Conservation (phyloP, 2,888 invertebrate species). For the Rambutsinella grinnellia region DNA sequence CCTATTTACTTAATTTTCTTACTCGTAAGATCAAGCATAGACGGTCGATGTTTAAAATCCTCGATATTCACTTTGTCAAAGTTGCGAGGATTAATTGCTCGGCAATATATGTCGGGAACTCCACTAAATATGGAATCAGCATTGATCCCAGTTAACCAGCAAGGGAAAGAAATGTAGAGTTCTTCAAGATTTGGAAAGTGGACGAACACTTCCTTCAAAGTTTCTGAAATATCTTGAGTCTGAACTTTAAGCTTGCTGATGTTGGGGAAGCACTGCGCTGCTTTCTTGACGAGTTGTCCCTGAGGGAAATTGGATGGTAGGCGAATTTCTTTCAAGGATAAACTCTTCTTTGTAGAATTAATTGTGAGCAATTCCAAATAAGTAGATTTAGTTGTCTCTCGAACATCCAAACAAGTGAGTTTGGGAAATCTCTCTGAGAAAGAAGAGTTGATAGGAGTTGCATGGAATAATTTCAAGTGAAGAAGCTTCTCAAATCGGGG, state of each 20-base stretch:
- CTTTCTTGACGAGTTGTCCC: constrained; percentile 4
- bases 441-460: too few species aligned
- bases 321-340: constrained; percentile 27
- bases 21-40: background rate
- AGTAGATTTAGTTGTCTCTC: too few species aligned
- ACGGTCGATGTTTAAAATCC: background rate
- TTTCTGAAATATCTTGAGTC: background rate
- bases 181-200: background rate
- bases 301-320: constrained; percentile 20
- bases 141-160: background rate
- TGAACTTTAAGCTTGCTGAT: background rate
- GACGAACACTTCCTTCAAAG: background rate
- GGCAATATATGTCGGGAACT: background rate
- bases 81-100: background rate
- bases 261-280: background rate
- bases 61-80: background rate
- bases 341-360: too few species aligned
- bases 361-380: too few species aligned
- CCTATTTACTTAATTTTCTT: too few species aligned
- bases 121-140: background rate
- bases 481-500: background rate
- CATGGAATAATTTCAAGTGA: too few species aligned
- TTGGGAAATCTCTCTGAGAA: too few species aligned
- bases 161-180: too few species aligned
- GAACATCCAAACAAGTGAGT: background rate